Evolutionary conservation across 2,797 vertebrate species (phyloP), one percentile per base, ranked within the genome.

Genomic region (Setipinna tenuifilis): DNA sequence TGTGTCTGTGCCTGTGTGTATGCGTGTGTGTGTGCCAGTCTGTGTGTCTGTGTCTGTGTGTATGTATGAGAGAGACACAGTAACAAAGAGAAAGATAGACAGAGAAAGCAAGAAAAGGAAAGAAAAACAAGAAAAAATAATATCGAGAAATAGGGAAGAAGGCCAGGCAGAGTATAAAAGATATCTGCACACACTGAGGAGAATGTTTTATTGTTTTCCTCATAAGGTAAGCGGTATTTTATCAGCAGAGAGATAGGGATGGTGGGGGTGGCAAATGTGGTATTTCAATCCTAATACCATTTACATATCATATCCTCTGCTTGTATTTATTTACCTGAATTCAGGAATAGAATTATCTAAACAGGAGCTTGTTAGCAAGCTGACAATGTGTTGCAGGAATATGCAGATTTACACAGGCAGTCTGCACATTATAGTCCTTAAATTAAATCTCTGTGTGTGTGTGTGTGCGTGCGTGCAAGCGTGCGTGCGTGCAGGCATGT

Each of bases 391-490:
- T 16, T 75, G 28, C 35, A 75, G 12, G 68, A 75, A 78, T 78
- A 78, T 44, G 71, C 31, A 78, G 71, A 78, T 44, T 41, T 17
- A 78, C 31, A 75, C 6, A 71, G 65, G 0, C 61, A 31, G 65
- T 14, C 65, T 78, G 71, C 71, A 44, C 35, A 78, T 78, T 78
- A 78, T 78, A 44, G 65, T 5, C 25, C 65, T 71, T 14, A 44
- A 78, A 78, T 44, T 78, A 31, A 11, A 71, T 16, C 35, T 4
- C 10, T 4, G 2, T 68, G n/a, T 68, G 10, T 68, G 31, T 78
- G 31, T 75, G 68, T 17, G 31, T 35, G 28, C 31, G 12, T 31
- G 65, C 16, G 65, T 68, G 62, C 19, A 17, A 65, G 59, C 6
- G 61, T 23, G 12, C n/a, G 58, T 59, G 58, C 17, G 54, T 57